Conservation (phyloP, 1,140 invertebrate species). For the Mesaphorura yosii region DNA sequence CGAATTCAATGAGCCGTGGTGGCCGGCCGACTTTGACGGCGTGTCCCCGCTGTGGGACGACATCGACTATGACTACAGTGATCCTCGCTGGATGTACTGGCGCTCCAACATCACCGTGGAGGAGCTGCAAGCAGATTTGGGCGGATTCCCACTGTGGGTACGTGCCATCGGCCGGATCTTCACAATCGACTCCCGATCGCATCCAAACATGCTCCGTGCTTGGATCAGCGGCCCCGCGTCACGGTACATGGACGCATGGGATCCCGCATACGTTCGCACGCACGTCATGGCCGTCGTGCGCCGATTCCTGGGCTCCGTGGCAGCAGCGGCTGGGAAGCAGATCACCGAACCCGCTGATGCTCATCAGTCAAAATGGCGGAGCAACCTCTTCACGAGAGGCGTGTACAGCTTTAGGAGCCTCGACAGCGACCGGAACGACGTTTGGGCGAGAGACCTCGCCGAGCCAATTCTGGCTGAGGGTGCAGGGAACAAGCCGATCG, state of each 20-base stretch:
- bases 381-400: conserved; percentile 56
- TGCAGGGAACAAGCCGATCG: conserved; percentile 38
- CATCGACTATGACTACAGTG: neutral
- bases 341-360: conserved; percentile 52
- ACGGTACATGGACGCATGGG: conserved; percentile 58
- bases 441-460: conserved; percentile 24
- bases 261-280: conserved; percentile 56
- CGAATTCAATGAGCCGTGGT: conserved; percentile 39
- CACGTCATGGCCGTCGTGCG: conserved; percentile 52
- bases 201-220: conserved; percentile 9
- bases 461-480: conserved; percentile 35
- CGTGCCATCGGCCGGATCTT: conserved; percentile 5
- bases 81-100: neutral
- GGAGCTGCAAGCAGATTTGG: neutral
- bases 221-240: conserved; percentile 47
- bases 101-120: neutral
- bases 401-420: conserved; percentile 58
- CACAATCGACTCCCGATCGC: neutral
- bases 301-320: conserved; percentile 53
- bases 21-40: conserved; percentile 22
- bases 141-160: conserved; percentile 5
- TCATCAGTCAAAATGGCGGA: conserved; percentile 43
- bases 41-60: conserved; percentile 20
- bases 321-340: conserved; percentile 38
- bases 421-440: conserved; percentile 38